A percentile compares a stretch with the other conserved stretches of the same genome.
Evolutionary conservation across 2,797 vertebrate species (phyloP).

Genomic region (Manis pentadactyla): DNA sequence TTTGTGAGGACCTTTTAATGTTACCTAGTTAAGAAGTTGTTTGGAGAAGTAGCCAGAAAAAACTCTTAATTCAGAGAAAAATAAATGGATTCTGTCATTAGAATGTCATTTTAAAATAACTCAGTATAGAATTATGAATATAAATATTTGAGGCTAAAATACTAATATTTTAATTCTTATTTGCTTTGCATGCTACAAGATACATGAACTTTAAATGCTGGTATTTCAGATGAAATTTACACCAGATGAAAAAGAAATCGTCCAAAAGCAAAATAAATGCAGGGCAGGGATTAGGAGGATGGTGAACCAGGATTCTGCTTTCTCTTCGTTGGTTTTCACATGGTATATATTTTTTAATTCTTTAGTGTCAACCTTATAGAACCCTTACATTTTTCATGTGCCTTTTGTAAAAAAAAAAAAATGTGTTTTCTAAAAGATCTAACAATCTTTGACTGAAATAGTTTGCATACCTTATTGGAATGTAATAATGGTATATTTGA

Average conservation of each 20-base stretch:
- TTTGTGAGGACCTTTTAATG: background rate
- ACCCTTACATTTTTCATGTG: background rate
- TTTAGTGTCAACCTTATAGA: background rate
- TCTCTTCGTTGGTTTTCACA: background rate
- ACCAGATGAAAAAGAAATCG: background rate
- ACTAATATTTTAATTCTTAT: background rate
- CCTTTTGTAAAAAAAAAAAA: background rate
- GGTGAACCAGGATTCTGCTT: background rate
- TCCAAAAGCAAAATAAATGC: background rate
- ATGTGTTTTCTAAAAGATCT: background rate
- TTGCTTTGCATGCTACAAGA: background rate
- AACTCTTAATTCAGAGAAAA: background rate
- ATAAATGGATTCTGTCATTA: background rate
- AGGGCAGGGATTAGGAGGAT: background rate
- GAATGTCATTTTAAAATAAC: background rate
- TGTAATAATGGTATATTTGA: background rate
- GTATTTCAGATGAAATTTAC: slow-evolving; percentile 20
- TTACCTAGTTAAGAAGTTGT: slow-evolving; percentile 24
- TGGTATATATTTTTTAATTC: background rate
- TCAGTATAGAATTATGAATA: background rate
- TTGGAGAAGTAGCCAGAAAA: background rate
- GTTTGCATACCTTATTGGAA: background rate
- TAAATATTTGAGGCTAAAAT: background rate
- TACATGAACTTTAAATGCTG: background rate
- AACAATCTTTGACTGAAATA: background rate